phyloP scores from a whole-genome alignment of 2,113 vertebrate genomes.

The Scalopus aquaticus region DNA sequence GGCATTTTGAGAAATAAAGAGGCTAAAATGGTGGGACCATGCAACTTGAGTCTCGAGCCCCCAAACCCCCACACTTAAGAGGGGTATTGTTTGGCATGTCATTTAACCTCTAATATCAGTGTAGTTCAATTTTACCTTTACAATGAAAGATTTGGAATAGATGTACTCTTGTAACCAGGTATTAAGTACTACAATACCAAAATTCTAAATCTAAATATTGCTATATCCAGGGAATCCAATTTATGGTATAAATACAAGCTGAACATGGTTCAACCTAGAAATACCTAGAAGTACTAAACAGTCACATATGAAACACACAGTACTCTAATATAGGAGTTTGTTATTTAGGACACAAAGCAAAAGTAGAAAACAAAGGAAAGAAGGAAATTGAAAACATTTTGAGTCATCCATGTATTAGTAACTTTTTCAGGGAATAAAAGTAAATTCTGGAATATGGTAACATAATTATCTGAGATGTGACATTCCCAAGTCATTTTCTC shows the following conservation, averaged over 20 bases:
- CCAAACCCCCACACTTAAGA: not conserved
- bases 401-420: not conserved
- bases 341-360: not conserved
- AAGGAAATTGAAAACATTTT: not conserved
- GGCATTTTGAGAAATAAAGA: not conserved
- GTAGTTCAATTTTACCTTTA: not conserved
- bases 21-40: not conserved
- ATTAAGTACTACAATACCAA: not conserved
- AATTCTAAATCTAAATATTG: not conserved
- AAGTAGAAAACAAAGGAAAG: not conserved
- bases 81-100: not conserved
- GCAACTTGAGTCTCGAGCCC: not conserved
- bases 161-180: not conserved
- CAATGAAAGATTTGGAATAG: not conserved
- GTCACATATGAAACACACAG: not conserved
- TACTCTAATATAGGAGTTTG: not conserved
- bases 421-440: not conserved
- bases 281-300: not conserved
- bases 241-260: not conserved
- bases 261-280: not conserved
- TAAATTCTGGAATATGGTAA: not conserved
- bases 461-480: not conserved
- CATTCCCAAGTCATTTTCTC: conserved; percentile 41
- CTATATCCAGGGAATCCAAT: not conserved
- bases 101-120: not conserved